Evolutionary conservation across 2,797 vertebrate genomes (phyloP).

Genomic region (Chelon labrosus): DNA sequence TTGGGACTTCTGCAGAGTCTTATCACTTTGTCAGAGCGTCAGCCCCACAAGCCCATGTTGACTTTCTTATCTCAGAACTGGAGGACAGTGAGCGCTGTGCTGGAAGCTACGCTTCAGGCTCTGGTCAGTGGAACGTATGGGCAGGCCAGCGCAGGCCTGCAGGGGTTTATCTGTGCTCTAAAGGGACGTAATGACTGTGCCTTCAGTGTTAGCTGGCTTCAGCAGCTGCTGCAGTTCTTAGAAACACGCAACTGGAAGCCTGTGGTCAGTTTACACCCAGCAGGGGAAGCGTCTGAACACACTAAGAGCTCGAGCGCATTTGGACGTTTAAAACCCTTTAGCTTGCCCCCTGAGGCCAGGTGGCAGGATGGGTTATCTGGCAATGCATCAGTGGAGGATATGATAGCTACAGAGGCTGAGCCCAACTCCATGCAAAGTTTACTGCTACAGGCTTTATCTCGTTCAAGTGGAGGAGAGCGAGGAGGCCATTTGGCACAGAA

Average conservation of each 20-base stretch:
- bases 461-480: slow-evolving; percentile 78
- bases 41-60: slow-evolving; percentile 81
- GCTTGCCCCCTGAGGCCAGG: slow-evolving; percentile 77
- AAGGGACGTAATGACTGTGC: slow-evolving; percentile 87
- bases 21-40: slow-evolving; percentile 83
- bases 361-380: slow-evolving; percentile 56
- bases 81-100: slow-evolving; percentile 87
- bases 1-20: slow-evolving; percentile 87
- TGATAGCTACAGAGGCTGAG: slow-evolving; percentile 53
- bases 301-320: slow-evolving; percentile 59
- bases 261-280: slow-evolving; percentile 87
- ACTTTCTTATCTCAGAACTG: slow-evolving; percentile 88
- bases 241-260: slow-evolving; percentile 90
- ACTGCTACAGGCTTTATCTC: slow-evolving; percentile 86
- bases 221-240: slow-evolving; percentile 85
- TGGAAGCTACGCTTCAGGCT: slow-evolving; percentile 87
- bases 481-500: slow-evolving; percentile 72
- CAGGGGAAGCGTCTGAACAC: slow-evolving; percentile 66
- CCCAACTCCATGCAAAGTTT: slow-evolving; percentile 78
- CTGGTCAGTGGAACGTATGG: slow-evolving; percentile 87
- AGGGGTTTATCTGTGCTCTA: slow-evolving; percentile 87
- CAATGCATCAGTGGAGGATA: slow-evolving; percentile 67
- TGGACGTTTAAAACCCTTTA: slow-evolving; percentile 85
- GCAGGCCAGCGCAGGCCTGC: slow-evolving; percentile 85
- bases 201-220: slow-evolving; percentile 87